Conservation (phyloP, 2,888 invertebrate genomes). For the Eupithecia vulgata region DNA sequence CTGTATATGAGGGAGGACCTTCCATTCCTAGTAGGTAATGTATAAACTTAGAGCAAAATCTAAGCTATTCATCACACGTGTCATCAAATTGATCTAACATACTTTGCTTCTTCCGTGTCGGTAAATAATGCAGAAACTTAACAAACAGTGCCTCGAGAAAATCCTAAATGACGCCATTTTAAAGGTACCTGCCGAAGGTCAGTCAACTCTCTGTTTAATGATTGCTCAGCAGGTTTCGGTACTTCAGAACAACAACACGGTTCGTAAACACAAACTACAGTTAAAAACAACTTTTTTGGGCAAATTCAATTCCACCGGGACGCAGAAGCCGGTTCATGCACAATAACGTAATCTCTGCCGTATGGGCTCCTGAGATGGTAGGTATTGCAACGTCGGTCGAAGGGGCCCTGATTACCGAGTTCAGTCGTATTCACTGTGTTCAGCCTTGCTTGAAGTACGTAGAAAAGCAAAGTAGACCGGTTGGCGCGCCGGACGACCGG, state of each 20-base stretch:
- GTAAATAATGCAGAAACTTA: not conserved
- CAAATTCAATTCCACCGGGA: not conserved
- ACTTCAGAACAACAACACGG: not conserved
- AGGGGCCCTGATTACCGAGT: slow-evolving; percentile 8
- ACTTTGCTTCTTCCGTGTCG: not conserved
- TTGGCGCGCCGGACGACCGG: slow-evolving; percentile 64
- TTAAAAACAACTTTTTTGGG: slow-evolving; percentile 11
- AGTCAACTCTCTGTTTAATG: not conserved
- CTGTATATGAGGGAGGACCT: not conserved
- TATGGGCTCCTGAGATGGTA: not conserved
- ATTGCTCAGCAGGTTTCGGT: not conserved
- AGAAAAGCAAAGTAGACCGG: slow-evolving; percentile 64
- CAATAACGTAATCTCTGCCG: not conserved
- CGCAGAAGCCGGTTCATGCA: not conserved
- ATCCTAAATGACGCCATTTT: not conserved
- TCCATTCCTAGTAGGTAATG: not conserved
- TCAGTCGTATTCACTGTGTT: slow-evolving; percentile 19
- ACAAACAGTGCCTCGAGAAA: not conserved
- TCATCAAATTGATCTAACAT: not conserved
- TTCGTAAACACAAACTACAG: not conserved
- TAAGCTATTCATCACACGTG: not conserved
- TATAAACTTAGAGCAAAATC: not conserved
- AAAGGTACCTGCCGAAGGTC: not conserved
- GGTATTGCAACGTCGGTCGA: not conserved
- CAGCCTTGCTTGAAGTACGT: slow-evolving; percentile 38